Evolutionary conservation across 1,140 invertebrate species (phyloP).

Genomic region (Cotesia typhae): DNA sequence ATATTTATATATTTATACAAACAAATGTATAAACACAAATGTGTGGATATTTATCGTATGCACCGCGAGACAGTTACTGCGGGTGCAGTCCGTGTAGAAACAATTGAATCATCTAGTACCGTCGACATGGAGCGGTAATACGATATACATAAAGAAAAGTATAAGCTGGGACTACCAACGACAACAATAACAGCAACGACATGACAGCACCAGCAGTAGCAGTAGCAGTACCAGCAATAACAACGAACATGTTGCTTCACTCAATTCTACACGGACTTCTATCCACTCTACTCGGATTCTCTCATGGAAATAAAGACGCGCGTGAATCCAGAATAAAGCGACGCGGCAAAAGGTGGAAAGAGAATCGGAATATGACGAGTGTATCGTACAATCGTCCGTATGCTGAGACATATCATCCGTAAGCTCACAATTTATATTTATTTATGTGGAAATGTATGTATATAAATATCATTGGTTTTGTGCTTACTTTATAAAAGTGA

Average conservation of each 20-base stretch:
- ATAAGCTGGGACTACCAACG: neutral
- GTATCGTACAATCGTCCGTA: neutral
- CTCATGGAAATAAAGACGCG: constrained; percentile 35
- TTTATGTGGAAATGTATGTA: neutral
- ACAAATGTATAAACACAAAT: too few species aligned
- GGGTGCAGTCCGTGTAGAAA: constrained; percentile 9
- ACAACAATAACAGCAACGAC: constrained; percentile 20
- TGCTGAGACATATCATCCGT: too few species aligned
- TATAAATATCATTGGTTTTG: constrained; percentile 1
- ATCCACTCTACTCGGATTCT: constrained; percentile 15
- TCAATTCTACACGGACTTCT: too few species aligned
- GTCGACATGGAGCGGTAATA: constrained; percentile 16
- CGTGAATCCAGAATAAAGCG: constrained; percentile 25
- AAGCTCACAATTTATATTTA: constrained; percentile 1
- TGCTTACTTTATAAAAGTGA: constrained; percentile 35
- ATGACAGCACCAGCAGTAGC: neutral
- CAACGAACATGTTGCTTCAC: constrained; percentile 6
- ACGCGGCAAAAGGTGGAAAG: constrained; percentile 22
- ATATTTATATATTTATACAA: too few species aligned
- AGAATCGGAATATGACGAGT: constrained; percentile 26
- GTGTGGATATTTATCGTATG: neutral
- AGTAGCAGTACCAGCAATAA: too few species aligned
- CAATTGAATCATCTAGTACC: constrained; percentile 21
- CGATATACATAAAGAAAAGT: constrained; percentile 26
- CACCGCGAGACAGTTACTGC: constrained; percentile 8